A percentile compares a stretch with the other conserved stretches of the same genome.
phyloP scores from a whole-genome alignment of 1,140 invertebrate genomes.

The Drosophila sproati region DNA sequence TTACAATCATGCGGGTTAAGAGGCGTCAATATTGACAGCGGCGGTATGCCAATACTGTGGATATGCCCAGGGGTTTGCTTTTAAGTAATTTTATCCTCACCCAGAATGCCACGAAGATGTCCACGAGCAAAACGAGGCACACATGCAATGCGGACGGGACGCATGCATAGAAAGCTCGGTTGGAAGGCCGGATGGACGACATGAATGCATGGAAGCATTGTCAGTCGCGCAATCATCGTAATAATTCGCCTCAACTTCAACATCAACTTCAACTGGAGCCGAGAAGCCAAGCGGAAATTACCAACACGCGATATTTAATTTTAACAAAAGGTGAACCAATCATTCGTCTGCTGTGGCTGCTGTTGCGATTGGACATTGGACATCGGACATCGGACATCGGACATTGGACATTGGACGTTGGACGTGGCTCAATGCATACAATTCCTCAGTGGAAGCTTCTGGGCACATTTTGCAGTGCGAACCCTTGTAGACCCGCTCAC shows the following conservation, averaged over 20 bases:
- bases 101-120: slow-evolving; percentile 80
- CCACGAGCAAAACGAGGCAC: slow-evolving; percentile 62
- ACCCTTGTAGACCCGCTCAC: not conserved
- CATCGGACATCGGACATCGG: too few species aligned
- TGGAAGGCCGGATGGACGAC: slow-evolving; percentile 73
- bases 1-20: slow-evolving; percentile 65
- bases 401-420: not conserved
- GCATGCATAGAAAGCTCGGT: slow-evolving; percentile 60
- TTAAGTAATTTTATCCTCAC: slow-evolving; percentile 81
- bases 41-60: slow-evolving; percentile 65
- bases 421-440: slow-evolving; percentile 6
- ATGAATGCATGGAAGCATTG: slow-evolving; percentile 78
- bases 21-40: slow-evolving; percentile 82
- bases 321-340: slow-evolving; percentile 79
- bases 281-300: slow-evolving; percentile 81
- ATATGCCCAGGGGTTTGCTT: slow-evolving; percentile 75
- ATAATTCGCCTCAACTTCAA: slow-evolving; percentile 81
- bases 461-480: slow-evolving; percentile 9
- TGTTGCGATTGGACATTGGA: slow-evolving; percentile 4
- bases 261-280: slow-evolving; percentile 60
- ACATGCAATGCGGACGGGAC: slow-evolving; percentile 62
- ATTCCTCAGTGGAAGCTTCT: slow-evolving; percentile 1
- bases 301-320: slow-evolving; percentile 82
- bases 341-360: slow-evolving; percentile 63
- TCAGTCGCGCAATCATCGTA: slow-evolving; percentile 81